Evolutionary conservation across 2,888 invertebrate genomes (phyloP).

Genomic region (Epistrophe grossulariae): DNA sequence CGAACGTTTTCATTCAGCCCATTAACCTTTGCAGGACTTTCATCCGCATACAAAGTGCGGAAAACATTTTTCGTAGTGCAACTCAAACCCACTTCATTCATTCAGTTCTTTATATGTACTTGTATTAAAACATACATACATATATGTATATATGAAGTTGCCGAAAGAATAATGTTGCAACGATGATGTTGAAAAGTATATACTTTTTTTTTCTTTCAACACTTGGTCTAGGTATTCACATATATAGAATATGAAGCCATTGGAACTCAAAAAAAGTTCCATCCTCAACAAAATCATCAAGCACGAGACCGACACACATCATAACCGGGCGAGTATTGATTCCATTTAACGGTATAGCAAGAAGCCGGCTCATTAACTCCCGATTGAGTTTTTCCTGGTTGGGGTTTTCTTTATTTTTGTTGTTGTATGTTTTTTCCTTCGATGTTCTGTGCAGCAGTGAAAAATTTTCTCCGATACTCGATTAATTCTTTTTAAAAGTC

Average conservation of each 20-base stretch:
- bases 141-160: slow-evolving; percentile 8
- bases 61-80: slow-evolving; percentile 54
- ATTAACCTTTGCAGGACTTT: slow-evolving; percentile 59
- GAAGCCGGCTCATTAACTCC: slow-evolving; percentile 68
- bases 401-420: slow-evolving; percentile 9
- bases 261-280: slow-evolving; percentile 26
- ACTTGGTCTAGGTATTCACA: not conserved
- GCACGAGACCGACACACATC: slow-evolving; percentile 25
- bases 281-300: slow-evolving; percentile 41
- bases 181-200: slow-evolving; percentile 19
- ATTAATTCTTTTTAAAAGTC: slow-evolving; percentile 70
- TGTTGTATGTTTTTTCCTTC: not conserved
- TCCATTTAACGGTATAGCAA: slow-evolving; percentile 57
- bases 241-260: too few species aligned
- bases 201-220: slow-evolving; percentile 17
- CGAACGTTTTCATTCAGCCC: slow-evolving; percentile 41
- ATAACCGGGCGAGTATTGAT: slow-evolving; percentile 55
- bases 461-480: slow-evolving; percentile 46
- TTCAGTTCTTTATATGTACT: slow-evolving; percentile 9
- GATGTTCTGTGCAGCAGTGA: slow-evolving; percentile 26
- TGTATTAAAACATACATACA: too few species aligned
- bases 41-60: slow-evolving; percentile 40
- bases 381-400: slow-evolving; percentile 52
- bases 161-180: slow-evolving; percentile 54
- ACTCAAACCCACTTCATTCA: slow-evolving; percentile 28